Evolutionary conservation across 2,797 vertebrate genomes (phyloP).

Genomic region (Caiman crocodilus): DNA sequence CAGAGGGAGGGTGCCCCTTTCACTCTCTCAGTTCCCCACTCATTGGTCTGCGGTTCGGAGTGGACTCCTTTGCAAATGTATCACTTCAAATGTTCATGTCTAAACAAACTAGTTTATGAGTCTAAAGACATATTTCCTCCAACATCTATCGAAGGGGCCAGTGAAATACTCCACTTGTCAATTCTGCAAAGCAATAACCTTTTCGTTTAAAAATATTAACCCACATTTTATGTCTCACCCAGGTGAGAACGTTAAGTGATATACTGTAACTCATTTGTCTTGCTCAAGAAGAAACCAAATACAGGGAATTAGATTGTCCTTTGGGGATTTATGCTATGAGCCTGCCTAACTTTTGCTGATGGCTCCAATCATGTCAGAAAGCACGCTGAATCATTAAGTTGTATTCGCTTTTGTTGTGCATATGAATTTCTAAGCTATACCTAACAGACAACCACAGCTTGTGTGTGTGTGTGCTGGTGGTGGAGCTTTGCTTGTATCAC

Average conservation of each 20-base stretch:
- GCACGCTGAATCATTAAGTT: conserved; percentile 15
- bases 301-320: conserved; percentile 20
- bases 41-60: conserved; percentile 64
- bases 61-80: conserved; percentile 71
- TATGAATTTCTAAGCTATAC: not conserved
- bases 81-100: conserved; percentile 29
- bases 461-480: fast-evolving
- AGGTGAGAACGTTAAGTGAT: conserved; percentile 20
- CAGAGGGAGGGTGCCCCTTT: not conserved
- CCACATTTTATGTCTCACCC: conserved; percentile 13
- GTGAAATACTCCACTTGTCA: conserved; percentile 8
- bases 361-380: conserved; percentile 25
- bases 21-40: conserved; percentile 41
- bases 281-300: conserved; percentile 33
- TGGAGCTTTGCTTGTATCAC: not conserved
- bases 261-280: conserved; percentile 27
- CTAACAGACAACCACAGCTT: not conserved
- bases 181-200: conserved; percentile 29
- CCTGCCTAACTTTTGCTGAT: conserved; percentile 58
- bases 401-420: conserved; percentile 60
- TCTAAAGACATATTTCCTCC: conserved; percentile 27
- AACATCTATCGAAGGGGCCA: not conserved
- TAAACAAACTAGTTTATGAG: conserved; percentile 54
- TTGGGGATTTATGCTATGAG: conserved; percentile 42
- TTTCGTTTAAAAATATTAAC: conserved; percentile 42